These are phyloP conservation scores for Denticeps clupeoides DNA, from an alignment of 2,797 vertebrate species.

Conservation along the genomic window DNA sequence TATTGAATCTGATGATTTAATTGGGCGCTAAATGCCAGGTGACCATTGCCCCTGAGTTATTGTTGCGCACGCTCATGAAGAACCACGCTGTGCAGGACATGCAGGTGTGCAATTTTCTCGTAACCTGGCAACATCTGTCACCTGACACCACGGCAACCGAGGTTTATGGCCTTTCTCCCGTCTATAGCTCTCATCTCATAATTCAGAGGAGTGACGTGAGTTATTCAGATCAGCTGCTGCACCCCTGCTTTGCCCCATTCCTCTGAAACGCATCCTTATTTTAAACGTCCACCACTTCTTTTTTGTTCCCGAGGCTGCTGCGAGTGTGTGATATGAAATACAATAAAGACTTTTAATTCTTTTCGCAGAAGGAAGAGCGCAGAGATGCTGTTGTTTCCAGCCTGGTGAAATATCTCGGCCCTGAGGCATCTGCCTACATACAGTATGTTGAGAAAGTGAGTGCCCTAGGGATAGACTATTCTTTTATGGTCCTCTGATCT, in stretches of 20 bases:
- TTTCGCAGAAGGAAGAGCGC: slow-evolving; percentile 47
- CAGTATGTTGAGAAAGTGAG: slow-evolving; percentile 63
- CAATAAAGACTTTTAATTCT: slow-evolving; percentile 18
- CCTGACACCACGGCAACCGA: not conserved
- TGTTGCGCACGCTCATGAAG: too few species aligned
- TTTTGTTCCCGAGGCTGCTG: slow-evolving; percentile 4
- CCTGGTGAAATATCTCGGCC: slow-evolving; percentile 55
- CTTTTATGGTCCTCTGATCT: not conserved
- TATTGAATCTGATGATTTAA: too few species aligned
- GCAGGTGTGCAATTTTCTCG: slow-evolving; percentile 24
- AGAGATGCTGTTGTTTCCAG: slow-evolving; percentile 47
- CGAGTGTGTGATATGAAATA: slow-evolving; percentile 6
- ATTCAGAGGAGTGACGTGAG: slow-evolving; percentile 11
- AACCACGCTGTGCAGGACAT: slow-evolving; percentile 19
- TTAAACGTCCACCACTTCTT: slow-evolving; percentile 11
- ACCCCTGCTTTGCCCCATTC: slow-evolving; percentile 10
- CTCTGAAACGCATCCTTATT: slow-evolving; percentile 22
- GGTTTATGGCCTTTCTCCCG: slow-evolving; percentile 4
- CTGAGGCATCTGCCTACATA: slow-evolving; percentile 51
- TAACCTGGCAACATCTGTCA: slow-evolving; percentile 28
- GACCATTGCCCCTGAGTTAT: slow-evolving; percentile 8
- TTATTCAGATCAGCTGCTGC: slow-evolving; percentile 34
- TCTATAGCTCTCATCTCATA: slow-evolving; percentile 25
- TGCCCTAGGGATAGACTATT: not conserved
- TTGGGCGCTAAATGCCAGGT: too few species aligned